Base-by-base conservation (phyloP, 2,797 vertebrate genomes). In the Anomalospiza imberbis region DNA sequence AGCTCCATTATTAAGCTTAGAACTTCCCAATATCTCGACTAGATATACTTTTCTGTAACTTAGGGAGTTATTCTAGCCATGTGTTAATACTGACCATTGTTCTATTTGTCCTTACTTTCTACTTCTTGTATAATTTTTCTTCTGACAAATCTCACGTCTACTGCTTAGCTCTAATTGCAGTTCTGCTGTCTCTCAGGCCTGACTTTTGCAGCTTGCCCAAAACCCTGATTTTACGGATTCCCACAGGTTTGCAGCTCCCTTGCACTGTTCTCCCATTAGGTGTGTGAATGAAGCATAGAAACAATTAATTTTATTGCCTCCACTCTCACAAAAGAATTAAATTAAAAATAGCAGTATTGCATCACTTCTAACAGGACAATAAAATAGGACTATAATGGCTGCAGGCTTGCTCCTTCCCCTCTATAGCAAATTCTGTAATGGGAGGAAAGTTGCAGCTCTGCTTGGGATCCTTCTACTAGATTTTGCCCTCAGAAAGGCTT, bases 271-370 rank as follows among this genome's bases (percentile, higher is more conserved):
- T 88, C 63, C 74, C 71, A 93, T 86, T 73, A 90, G 73, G 81
- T 93, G 60, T 58, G 70, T 79, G 83, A 95, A 76, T 53, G 74
- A 91, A 94, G 83, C 66, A 92, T 16, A 79, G 88, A 91, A 92
- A 89, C 40, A 87, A 83, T 74, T 89, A 85, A 71, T 70, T 93
- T 95, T 91, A 93, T 76, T 3, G 0, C 50, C 68, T 80, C 67
- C 57, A 68, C 54, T 87, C 67, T 88, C 60, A 87, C 28, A 54
- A 74, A 95, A 91, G 12, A 90, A 92, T 82, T 63, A 62, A 84
- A 95, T 91, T 87, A 82, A 95, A 96, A 94, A 79, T 47, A 94
- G 53, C 71, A 90, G 57, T 60, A 94, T 86, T 40, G 31, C 54
- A 73, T 76, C 83, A 58, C 45, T 70, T 62, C 91, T 53, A 93